Evolutionary conservation across 2,797 vertebrate species (phyloP).

Genomic region (Myotis findleyi): DNA sequence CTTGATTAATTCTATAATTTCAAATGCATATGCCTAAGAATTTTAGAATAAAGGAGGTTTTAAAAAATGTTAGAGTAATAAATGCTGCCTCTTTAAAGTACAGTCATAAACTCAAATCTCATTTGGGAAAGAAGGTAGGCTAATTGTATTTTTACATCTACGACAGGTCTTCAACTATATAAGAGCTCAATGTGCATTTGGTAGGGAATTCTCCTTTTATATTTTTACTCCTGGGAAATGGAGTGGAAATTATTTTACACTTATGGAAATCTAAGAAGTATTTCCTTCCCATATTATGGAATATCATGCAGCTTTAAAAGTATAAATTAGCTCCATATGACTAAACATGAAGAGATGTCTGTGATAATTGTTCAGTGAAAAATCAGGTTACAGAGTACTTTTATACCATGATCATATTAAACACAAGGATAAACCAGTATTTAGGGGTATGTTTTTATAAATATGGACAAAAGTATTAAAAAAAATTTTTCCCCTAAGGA

Average conservation of each 20-base stretch:
- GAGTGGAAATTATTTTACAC: not conserved
- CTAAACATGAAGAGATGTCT: not conserved
- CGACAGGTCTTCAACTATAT: not conserved
- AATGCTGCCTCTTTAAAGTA: not conserved
- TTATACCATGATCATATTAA: not conserved
- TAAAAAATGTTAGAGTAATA: not conserved
- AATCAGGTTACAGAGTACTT: not conserved
- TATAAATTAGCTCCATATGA: not conserved
- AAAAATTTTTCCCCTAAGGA: not conserved
- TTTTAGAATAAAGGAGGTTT: conserved; percentile 15
- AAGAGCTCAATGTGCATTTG: not conserved
- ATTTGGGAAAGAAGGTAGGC: not conserved
- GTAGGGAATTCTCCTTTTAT: not conserved
- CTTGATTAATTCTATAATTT: conserved; percentile 41
- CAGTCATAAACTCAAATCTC: not conserved
- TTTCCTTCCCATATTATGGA: not conserved
- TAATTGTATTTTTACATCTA: not conserved
- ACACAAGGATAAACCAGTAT: not conserved
- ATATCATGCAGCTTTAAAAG: not conserved
- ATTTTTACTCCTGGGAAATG: not conserved
- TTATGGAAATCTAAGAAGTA: not conserved
- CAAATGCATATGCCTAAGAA: not conserved
- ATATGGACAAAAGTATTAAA: not conserved
- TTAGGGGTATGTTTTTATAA: conserved; percentile 15
- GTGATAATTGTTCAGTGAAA: not conserved